A percentile compares a stretch with the other conserved stretches of the same genome.
Conservation (phyloP, 2,797 vertebrate genomes). For the Eleutherodactylus coqui region DNA sequence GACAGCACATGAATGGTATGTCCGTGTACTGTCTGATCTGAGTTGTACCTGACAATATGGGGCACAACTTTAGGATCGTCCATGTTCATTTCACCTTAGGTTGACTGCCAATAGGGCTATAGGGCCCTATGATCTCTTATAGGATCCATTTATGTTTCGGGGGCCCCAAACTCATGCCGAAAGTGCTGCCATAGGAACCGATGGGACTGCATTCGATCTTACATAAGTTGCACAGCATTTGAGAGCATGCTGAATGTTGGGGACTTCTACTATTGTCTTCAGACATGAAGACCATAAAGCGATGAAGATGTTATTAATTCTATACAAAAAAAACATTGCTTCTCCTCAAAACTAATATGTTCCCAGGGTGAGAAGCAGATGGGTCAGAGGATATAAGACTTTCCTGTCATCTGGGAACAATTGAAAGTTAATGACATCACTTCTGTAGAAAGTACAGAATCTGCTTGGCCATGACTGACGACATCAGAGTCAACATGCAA, state of each 20-base stretch:
- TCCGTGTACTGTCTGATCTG: too few relatives aligned
- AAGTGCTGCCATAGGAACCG: neutral
- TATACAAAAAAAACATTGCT: neutral
- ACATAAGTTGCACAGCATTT: neutral
- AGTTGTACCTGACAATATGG: too few relatives aligned
- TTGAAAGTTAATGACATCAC: conserved; percentile 39
- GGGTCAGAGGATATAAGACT: neutral
- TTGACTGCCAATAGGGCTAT: neutral
- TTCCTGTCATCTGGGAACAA: conserved; percentile 40
- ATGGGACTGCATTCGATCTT: neutral
- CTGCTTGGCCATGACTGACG: conserved; percentile 28
- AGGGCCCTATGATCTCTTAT: neutral
- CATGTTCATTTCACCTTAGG: too few relatives aligned
- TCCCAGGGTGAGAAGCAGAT: neutral
- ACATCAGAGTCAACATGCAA: conserved; percentile 34
- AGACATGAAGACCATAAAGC: neutral
- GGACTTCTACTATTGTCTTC: neutral
- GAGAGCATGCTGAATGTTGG: too few relatives aligned
- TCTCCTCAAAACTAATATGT: neutral
- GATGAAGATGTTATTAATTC: neutral
- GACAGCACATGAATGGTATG: too few relatives aligned
- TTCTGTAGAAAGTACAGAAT: neutral
- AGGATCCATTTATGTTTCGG: neutral
- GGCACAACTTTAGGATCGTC: too few relatives aligned
- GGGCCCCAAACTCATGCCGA: neutral